Conservation (phyloP, 2,113 vertebrate genomes). For the Elaphurus davidianus region DNA sequence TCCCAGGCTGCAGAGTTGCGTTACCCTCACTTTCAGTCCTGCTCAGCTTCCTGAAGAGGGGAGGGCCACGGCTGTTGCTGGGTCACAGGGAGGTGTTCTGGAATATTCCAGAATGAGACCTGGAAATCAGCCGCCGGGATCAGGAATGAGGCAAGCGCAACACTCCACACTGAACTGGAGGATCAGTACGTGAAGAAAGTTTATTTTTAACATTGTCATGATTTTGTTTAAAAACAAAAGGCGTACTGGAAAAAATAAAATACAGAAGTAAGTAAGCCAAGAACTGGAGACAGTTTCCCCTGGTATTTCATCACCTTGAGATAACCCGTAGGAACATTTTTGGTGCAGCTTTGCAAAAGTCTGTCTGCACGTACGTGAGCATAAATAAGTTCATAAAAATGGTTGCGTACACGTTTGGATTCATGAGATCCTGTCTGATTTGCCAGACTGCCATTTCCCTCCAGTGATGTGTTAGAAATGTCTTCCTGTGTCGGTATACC, state of each 20-base stretch:
- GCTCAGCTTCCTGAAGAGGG: background rate
- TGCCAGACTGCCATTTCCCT: background rate
- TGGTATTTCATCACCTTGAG: background rate
- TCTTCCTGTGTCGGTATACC: background rate
- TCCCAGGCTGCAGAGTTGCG: background rate
- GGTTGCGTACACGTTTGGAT: background rate
- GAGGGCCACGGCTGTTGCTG: background rate
- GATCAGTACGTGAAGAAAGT: background rate
- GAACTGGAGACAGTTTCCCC: background rate
- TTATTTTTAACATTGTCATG: background rate
- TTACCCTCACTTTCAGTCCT: background rate
- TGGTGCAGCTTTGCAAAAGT: background rate
- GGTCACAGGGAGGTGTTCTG: background rate
- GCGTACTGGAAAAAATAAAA: background rate
- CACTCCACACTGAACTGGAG: background rate
- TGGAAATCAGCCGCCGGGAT: background rate
- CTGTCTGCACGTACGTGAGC: background rate
- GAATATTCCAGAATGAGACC: background rate
- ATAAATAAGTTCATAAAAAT: fast-evolving
- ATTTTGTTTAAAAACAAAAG: slow-evolving; percentile 39
- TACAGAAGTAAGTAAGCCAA: slow-evolving; percentile 8
- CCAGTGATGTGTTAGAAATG: background rate
- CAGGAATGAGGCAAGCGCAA: background rate
- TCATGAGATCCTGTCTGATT: background rate
- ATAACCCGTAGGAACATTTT: background rate